These are phyloP conservation scores for Synanthedon andrenaeformis DNA, from an alignment of 2,888 invertebrate genomes.

Conservation along the genomic window DNA sequence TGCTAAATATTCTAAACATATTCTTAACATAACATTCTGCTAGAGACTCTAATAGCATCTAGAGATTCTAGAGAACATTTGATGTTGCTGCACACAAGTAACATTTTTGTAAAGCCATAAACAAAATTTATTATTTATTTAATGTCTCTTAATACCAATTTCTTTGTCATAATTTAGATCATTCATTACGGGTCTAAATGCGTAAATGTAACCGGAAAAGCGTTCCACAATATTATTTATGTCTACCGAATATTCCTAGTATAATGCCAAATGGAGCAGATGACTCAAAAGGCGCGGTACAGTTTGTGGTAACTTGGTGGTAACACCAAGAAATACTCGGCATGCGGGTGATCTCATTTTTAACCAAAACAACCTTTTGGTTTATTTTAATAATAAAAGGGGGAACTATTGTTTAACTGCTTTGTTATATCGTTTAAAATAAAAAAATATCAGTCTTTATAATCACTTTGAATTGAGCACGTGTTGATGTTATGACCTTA, in stretches of 20 bases:
- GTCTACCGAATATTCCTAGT: neutral
- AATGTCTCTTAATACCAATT: too few species aligned
- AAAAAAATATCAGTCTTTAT: too few species aligned
- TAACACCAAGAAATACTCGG: conserved; percentile 14
- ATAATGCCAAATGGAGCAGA: conserved; percentile 1
- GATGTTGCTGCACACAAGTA: too few species aligned
- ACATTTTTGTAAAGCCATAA: too few species aligned
- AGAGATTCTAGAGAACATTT: too few species aligned
- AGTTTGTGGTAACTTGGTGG: neutral
- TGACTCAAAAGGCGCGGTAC: conserved; percentile 31
- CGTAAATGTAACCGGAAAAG: neutral
- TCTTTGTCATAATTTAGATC: too few species aligned
- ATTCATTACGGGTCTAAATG: neutral
- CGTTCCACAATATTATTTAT: neutral
- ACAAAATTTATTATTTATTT: too few species aligned
- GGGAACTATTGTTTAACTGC: neutral
- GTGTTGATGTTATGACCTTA: too few species aligned
- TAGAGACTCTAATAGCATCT: too few species aligned
- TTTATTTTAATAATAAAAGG: neutral
- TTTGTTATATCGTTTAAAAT: neutral
- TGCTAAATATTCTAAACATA: too few species aligned
- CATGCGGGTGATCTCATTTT: conserved; percentile 51
- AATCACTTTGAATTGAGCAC: too few species aligned
- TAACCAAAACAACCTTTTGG: conserved; percentile 2
- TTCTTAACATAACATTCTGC: too few species aligned